These are phyloP conservation scores for Andricus curvator DNA, from an alignment of 2,888 invertebrate genomes.

Conservation along the genomic window DNA sequence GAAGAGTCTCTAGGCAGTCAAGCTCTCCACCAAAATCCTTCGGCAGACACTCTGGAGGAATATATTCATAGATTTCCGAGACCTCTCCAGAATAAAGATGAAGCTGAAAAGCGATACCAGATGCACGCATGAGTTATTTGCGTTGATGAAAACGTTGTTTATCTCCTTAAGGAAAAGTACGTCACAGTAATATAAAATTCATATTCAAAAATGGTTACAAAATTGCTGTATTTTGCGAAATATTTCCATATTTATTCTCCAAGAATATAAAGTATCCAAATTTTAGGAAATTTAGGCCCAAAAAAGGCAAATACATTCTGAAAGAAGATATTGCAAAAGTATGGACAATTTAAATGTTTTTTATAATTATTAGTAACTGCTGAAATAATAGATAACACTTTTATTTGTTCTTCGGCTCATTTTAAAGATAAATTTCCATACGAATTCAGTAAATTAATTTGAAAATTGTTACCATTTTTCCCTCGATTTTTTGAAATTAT, in stretches of 20 bases:
- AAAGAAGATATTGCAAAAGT: too few relatives aligned
- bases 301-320: too few relatives aligned
- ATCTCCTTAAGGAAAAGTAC: constrained; percentile 15
- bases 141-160: constrained; percentile 23
- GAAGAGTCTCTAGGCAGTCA: constrained; percentile 63
- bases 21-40: constrained; percentile 83
- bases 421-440: too few relatives aligned
- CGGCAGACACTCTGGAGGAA: constrained; percentile 82
- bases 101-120: constrained; percentile 78
- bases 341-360: too few relatives aligned
- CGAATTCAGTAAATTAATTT: too few relatives aligned
- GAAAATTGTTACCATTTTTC: too few relatives aligned
- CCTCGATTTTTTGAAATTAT: too few relatives aligned
- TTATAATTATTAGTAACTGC: too few relatives aligned
- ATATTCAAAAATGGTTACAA: constrained; percentile 10
- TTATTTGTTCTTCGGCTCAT: too few relatives aligned
- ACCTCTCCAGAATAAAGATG: constrained; percentile 82
- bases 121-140: constrained; percentile 26
- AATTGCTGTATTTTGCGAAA: constrained; percentile 8
- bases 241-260: background rate
- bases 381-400: too few relatives aligned
- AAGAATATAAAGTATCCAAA: background rate
- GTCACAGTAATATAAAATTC: constrained; percentile 25
- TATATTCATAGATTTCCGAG: constrained; percentile 79
- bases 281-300: too few relatives aligned